Evolutionary conservation across 2,888 invertebrate genomes (phyloP).

Genomic region (Cosmorhoe ocellata): DNA sequence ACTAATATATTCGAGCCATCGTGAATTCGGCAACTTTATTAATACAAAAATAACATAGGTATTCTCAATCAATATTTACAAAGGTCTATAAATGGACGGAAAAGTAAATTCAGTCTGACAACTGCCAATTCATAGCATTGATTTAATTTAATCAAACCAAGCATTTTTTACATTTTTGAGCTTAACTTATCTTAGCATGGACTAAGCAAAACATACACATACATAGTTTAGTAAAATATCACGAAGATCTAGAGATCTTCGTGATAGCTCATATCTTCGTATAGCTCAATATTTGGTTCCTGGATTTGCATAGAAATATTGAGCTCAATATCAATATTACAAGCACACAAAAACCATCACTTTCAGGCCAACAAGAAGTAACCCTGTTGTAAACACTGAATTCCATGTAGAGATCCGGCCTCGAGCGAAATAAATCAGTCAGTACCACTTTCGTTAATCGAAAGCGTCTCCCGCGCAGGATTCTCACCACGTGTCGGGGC

Average conservation of each 20-base stretch:
- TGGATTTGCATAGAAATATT: no score
- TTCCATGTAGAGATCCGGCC: slow-evolving; percentile 2
- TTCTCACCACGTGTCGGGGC: slow-evolving; percentile 67
- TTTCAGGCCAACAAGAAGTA: neutral
- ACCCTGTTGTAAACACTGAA: slow-evolving; percentile 12
- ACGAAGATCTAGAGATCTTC: no score
- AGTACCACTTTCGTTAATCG: slow-evolving; percentile 24
- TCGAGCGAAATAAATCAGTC: slow-evolving; percentile 18
- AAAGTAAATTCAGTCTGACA: slow-evolving; percentile 25
- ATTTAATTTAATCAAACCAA: neutral
- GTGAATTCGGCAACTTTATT: neutral
- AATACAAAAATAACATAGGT: slow-evolving; percentile 17
- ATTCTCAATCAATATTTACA: slow-evolving; percentile 21
- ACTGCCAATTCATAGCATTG: neutral
- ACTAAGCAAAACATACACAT: no score
- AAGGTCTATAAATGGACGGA: slow-evolving; percentile 38
- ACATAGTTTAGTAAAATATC: no score
- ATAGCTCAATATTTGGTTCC: no score
- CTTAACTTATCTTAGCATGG: no score
- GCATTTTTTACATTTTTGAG: no score
- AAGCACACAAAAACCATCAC: slow-evolving; percentile 2
- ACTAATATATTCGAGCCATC: neutral
- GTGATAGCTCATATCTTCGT: no score
- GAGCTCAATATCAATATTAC: no score
- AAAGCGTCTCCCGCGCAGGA: slow-evolving; percentile 15